These are phyloP conservation scores for Nautilus pompilius DNA, from an alignment of 1,140 invertebrate genomes.

Conservation along the genomic window DNA sequence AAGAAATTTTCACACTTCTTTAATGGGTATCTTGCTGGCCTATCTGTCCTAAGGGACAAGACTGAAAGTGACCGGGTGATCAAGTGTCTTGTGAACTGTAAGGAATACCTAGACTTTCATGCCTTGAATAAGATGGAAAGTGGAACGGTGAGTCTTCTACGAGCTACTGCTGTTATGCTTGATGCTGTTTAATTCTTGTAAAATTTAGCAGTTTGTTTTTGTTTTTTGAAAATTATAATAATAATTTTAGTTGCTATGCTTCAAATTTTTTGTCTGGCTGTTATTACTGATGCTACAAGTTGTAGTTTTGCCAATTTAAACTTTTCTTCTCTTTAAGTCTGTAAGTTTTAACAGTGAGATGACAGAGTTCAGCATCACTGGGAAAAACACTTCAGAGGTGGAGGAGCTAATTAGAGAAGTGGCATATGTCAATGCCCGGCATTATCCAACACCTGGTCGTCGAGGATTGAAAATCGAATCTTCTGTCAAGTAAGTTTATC, in stretches of 20 bases:
- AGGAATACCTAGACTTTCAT: constrained; percentile 78
- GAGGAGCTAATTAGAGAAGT: constrained; percentile 83
- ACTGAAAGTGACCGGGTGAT: constrained; percentile 79
- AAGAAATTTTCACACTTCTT: constrained; percentile 84
- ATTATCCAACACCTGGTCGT: constrained; percentile 87
- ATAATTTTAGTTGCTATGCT: too few species aligned
- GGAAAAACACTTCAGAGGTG: constrained; percentile 83
- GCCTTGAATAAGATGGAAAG: constrained; percentile 73
- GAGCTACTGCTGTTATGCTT: too few species aligned
- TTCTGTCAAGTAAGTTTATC: constrained; percentile 39
- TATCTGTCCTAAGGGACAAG: constrained; percentile 75
- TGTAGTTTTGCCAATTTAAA: background rate
- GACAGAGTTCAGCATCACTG: constrained; percentile 86
- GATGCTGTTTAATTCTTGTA: too few species aligned
- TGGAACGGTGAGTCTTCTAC: constrained; percentile 55
- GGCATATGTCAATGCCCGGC: constrained; percentile 84
- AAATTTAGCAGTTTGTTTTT: too few species aligned
- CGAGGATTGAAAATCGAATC: constrained; percentile 68
- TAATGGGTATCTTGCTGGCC: constrained; percentile 81
- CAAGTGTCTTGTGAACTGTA: constrained; percentile 79
- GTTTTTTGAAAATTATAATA: too few species aligned
- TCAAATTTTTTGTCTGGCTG: too few species aligned
- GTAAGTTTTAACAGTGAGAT: constrained; percentile 58
- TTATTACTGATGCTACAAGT: too few species aligned
- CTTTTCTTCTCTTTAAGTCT: constrained; percentile 60